Evolutionary conservation across 2,113 vertebrate genomes (phyloP).

Genomic region (Rutilus rutilus): DNA sequence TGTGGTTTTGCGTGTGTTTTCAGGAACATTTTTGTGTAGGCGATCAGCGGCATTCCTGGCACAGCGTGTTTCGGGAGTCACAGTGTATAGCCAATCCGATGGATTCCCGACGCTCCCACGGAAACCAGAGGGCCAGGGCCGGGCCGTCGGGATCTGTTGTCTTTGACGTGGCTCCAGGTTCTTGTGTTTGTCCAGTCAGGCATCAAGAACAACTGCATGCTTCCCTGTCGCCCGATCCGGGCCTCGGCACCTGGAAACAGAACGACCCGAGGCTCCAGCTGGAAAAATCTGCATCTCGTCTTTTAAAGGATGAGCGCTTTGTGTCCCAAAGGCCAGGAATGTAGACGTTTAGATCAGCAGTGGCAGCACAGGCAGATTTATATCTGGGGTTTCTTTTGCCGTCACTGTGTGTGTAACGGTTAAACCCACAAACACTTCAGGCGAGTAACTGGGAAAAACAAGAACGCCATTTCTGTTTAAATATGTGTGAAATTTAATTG

Average conservation of each 20-base stretch:
- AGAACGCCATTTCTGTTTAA: too few species aligned
- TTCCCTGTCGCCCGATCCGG: conserved; percentile 18
- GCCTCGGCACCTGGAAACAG: conserved; percentile 28
- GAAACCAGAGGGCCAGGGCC: conserved; percentile 60
- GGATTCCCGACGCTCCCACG: conserved; percentile 76
- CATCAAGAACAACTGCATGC: conserved; percentile 46
- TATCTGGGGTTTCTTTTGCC: background rate
- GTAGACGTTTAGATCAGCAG: conserved; percentile 13
- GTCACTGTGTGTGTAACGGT: too few species aligned
- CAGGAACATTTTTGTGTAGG: conserved; percentile 64
- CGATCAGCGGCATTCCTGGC: conserved; percentile 66
- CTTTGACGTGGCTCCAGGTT: conserved; percentile 44
- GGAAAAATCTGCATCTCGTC: conserved; percentile 32
- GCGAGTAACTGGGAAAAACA: too few species aligned
- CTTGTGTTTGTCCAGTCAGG: conserved; percentile 58
- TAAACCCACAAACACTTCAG: background rate
- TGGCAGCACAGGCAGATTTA: conserved; percentile 15
- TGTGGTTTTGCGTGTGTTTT: conserved; percentile 40
- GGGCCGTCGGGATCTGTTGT: conserved; percentile 55
- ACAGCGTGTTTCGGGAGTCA: conserved; percentile 72
- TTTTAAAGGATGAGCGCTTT: conserved; percentile 37
- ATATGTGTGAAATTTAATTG: too few species aligned
- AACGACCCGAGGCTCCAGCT: background rate
- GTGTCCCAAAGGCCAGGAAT: conserved; percentile 47
- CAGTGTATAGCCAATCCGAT: conserved; percentile 65